Base-by-base conservation (phyloP, 2,797 vertebrate species). In the Oophaga sylvatica region DNA sequence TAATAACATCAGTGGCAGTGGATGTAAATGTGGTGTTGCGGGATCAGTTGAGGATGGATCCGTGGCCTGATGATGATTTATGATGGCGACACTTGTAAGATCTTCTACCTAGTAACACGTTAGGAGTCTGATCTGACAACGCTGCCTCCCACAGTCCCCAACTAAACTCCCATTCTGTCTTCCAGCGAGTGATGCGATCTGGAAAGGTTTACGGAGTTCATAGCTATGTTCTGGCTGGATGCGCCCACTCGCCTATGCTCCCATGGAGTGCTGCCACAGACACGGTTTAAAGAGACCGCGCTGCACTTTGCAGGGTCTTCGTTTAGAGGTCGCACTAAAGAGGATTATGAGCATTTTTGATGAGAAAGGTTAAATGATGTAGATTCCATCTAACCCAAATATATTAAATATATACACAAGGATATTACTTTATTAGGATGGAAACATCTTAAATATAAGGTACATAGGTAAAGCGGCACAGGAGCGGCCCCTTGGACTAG, bases 231-330 rank as follows among this genome's bases (percentile, higher is more conserved):
- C 87, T 81, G 71, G 87, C 84, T 89, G 84, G 70, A 62, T 53
- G 68, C 87, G 31, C 87, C 87, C 83, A 88, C 87, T 81, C 87
- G 29, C 87, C 83, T 82, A 89, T 89, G 87, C 11, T n/a, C 29
- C 68, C n/a, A 41, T 82, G 71, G 79, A 81, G 48, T 1, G 16
- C 17, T 59, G 83, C 59, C 80, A 82, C 76, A 0, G 35, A 68
- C 68, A 63, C 73, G 22, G 56, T 29, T n/a, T 73, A 88, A 19
- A 53, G 67, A 48, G 17, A 20, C 53, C 6, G 65, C 20, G 19
- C 35, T 35, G 63, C 2, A 57, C 56, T 53, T 10, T 65, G 35
- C 26, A n/a, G 59, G 35, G 60, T n/a, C 79, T 81, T 81, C 12
- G 0, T 7, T 62, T 63, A 7, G 2, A 81, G 20, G 22, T 81